Base-by-base conservation (phyloP, 2,888 invertebrate genomes). In the Xanthia togata region DNA sequence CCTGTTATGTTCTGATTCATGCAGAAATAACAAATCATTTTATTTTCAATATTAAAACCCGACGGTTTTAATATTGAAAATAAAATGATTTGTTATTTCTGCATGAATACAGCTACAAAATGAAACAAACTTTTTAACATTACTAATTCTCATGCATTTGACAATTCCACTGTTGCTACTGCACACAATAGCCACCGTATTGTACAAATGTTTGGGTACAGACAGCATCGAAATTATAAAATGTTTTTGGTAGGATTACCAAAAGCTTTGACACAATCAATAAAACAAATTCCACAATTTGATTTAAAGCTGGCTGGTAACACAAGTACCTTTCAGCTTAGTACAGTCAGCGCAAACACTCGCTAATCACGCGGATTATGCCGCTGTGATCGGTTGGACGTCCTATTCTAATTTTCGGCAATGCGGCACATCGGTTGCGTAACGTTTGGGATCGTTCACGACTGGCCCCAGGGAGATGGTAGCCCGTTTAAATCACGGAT, bases 341-440 rank as follows among this genome's bases (percentile, higher is more conserved):
- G 83, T 84, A 81, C 83, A 84, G 81, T 77, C 68, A 62, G 55
- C 68, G 62, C 60, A 57, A 77, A 81, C 77, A 77, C 38, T 67
- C 73, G 76, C 81, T 84, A 71, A 83, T 83, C 81, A 83, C 71
- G 50, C 35, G 73, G 77, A 71, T 84, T 83, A 84, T 47, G 65
- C 23, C 71, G 77, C 65, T 81, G 81, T 74, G 70, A 81, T 83
- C 77, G 71, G 73, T 59, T 84, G 73, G 81, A 82, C 78, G 41
- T 38, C 64, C 44, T 77, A 77, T 77, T 77, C 44, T 81, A 84
- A 81, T 81, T 64, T 84, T 81, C 83, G 85, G 81, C 83, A 83
- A 71, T 83, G 83, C 83, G 83, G 84, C 84, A 82, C 73, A 84
- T 70, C 17, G 71, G 81, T 83, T 81, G 77, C 81, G 84, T 84